Conservation (phyloP, 2,888 invertebrate species). For the Drosophila colorata region DNA sequence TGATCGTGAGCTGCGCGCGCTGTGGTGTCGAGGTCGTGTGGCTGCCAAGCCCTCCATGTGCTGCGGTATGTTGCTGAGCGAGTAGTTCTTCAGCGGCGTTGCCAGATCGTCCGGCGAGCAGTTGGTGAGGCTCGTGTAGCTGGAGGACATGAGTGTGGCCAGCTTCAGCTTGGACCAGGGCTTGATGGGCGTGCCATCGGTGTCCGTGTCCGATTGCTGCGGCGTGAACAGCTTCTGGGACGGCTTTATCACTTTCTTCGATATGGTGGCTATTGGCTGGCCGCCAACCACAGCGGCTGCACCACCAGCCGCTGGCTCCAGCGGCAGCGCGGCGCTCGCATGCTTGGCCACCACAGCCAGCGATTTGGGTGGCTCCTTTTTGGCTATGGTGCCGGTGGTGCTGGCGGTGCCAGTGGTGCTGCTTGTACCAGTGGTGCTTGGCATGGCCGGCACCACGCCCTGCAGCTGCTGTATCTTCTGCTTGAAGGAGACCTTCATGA, state of each 20-base stretch:
- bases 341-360: constrained; percentile 69
- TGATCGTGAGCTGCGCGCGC: constrained; percentile 67
- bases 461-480: constrained; percentile 88
- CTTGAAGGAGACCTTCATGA: constrained; percentile 88
- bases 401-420: constrained; percentile 48
- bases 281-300: constrained; percentile 3
- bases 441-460: constrained; percentile 36
- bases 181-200: constrained; percentile 85
- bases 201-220: constrained; percentile 83
- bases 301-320: constrained; percentile 9
- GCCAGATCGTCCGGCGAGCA: constrained; percentile 78
- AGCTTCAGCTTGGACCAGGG: constrained; percentile 93
- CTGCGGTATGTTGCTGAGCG: constrained; percentile 78
- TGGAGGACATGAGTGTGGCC: constrained; percentile 86
- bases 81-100: constrained; percentile 77
- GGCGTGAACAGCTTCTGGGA: constrained; percentile 62
- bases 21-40: constrained; percentile 56
- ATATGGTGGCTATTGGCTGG: constrained; percentile 72
- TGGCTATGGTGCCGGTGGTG: constrained; percentile 84
- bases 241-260: constrained; percentile 75
- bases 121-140: constrained; percentile 83
- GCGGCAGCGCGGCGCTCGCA: not conserved
- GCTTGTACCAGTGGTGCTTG: constrained; percentile 7
- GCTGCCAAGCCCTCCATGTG: constrained; percentile 44
- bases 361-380: constrained; percentile 79